phyloP scores from a whole-genome alignment of 2,113 vertebrate genomes.

The Struthio camelus region DNA sequence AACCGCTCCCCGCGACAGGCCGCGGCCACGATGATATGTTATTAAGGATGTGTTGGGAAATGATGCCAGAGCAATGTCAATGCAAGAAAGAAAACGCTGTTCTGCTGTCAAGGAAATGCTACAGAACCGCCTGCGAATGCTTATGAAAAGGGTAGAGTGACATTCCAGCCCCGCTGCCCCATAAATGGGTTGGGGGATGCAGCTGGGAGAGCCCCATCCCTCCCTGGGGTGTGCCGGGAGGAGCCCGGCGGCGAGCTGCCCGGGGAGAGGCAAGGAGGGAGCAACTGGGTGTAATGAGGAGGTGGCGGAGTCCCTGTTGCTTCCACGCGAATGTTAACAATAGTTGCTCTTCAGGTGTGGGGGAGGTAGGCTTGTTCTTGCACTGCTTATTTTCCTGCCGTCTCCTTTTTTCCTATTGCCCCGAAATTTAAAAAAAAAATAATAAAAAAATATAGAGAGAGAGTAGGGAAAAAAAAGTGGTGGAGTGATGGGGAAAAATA shows the following conservation, averaged over 20 bases:
- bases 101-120: constrained; percentile 58
- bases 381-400: rapidly evolving
- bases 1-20: neutral
- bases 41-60: neutral
- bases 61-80: neutral
- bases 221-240: neutral
- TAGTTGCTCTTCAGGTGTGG: neutral
- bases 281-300: neutral
- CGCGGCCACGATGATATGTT: neutral
- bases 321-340: neutral
- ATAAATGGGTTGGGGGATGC: neutral
- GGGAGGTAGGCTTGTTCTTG: neutral
- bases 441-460: no score
- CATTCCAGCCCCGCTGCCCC: neutral
- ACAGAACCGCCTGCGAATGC: neutral
- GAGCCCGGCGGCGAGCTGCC: neutral
- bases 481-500: neutral
- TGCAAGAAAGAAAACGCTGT: neutral
- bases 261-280: neutral
- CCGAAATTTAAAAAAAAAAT: neutral
- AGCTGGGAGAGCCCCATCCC: neutral
- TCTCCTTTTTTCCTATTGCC: neutral
- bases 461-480: neutral
- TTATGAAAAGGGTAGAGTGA: rapidly evolving
- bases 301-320: neutral